Evolutionary conservation across 53 echinoderm and acorn worm species (phyloP), one percentile per base, ranked within the genome.

Genomic region (Mesocentrotus franciscanus): DNA sequence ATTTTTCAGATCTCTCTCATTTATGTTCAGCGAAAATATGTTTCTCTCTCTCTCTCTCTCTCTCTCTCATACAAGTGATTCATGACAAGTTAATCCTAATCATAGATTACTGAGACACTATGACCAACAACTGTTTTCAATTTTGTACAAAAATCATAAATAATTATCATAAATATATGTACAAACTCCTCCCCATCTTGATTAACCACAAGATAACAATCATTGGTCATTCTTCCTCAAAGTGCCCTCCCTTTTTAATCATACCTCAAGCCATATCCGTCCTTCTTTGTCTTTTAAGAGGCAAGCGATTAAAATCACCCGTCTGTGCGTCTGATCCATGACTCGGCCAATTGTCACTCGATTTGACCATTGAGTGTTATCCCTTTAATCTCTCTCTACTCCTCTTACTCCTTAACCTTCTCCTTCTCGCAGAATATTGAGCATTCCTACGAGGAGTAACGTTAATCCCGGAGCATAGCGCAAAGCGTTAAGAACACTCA

Each of bases 331-430:
- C 58, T 20, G 1, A 36, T 4, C 29, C 85, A 85, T 56, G 85
- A 85, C 26, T 81, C 3, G 34, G 81, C 81, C 18, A 84, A 49
- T 84, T 24, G 58, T 87, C n/a, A 27, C 87, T 58, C 12, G 10
- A 58, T 87, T 87, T 87, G 87, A 87, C 87, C 87, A 87, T 57
- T 57, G 12, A 27, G 87, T 87, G 59, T 87, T 87, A 57, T 87
- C 59, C n/a, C 20, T 6, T 20, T 57, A 87, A 87, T 87, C 58
- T 4, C 56, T 20, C 20, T 87, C 87, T 39, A 87, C 87, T 81
- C 81, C 81, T 81, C 42, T 87, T 87, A 87, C 58, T 58, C 59
- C 58, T 87, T 58, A 87, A 58, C n/a, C 87, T 58, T 1, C 39
- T 87, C 58, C 87, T 27, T 58, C 87, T 27, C 27, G 12, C 58